Evolutionary conservation across 2,888 invertebrate species (phyloP), one percentile per base, ranked within the genome.

Genomic region (Drosophila buzzatii): DNA sequence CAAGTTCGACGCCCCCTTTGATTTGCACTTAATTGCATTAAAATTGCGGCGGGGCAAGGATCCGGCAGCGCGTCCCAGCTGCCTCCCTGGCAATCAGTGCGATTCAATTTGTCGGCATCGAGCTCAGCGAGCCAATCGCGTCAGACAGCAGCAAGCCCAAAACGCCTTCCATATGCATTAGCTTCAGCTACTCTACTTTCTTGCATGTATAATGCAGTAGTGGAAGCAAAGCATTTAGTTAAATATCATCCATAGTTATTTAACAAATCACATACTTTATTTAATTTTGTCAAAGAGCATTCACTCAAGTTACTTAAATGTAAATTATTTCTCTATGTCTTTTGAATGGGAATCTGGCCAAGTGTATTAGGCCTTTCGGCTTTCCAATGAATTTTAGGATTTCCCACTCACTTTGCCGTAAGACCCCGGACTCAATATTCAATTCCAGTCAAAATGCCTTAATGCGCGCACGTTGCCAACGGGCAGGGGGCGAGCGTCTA

Each of bases 21-120:
- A 85, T 85, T 88, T 85, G 74, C 86, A 86, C 72, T 86, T 86
- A 86, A 86, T 86, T 86, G 88, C 85, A 90, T 90, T 90, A 90
- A 90, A 79, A 76, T 78, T 82, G 80, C 57, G 89, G 80, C 66
- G 69, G 56, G 27, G 59, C 72, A 75, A 74, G 80, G 73, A 75
- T 59, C 70, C 56, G 52, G 65, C 72, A 62, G 37, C 63, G 14
- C 45, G 37, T n/a, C 33, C 45, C 45, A 45, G 18, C 27, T 64
- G 64, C 57, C 63, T 53, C 49, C 55, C 70, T 51, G 79, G 72
- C 83, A 90, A 85, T 83, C 86, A 80, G 74, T 79, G 73, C 78
- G 86, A 89, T 86, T 89, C 74, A 90, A 90, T 85, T 85, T 90
- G 77, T 86, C 71, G 73, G 51, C 65, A 61, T 51, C 75, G 65